Conservation (phyloP, 2,113 vertebrate species). For the Phalacrocorax pelagicus region DNA sequence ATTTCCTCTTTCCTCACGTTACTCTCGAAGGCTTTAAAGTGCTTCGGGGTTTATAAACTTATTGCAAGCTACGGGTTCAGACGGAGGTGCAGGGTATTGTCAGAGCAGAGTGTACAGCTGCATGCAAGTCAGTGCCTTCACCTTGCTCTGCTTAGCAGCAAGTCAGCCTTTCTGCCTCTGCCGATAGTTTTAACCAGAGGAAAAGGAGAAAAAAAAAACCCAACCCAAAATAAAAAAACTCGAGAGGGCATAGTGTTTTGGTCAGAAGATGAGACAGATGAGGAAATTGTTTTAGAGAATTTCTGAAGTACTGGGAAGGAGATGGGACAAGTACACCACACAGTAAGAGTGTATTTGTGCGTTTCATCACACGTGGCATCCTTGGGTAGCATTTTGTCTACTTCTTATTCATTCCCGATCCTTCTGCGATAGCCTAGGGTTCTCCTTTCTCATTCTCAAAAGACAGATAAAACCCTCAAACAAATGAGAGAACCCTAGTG, state of each 20-base stretch:
- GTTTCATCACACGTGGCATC: background rate
- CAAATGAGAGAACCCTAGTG: background rate
- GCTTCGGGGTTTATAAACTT: background rate
- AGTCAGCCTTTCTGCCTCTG: background rate
- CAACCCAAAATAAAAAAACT: background rate
- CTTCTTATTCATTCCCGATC: background rate
- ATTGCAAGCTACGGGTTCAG: rapidly evolving
- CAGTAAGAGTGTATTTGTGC: background rate
- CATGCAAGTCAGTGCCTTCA: background rate
- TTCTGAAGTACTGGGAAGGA: background rate
- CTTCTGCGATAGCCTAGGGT: background rate
- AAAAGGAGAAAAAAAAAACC: background rate
- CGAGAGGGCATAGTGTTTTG: background rate
- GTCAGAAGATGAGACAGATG: background rate
- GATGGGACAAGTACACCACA: background rate
- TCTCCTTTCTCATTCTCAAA: background rate
- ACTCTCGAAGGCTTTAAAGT: background rate
- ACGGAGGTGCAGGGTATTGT: rapidly evolving
- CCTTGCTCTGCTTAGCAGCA: background rate
- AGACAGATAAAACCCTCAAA: background rate
- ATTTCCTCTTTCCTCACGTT: background rate
- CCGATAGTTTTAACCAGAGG: background rate
- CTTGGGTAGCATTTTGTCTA: background rate
- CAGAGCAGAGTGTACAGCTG: background rate
- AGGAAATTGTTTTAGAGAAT: background rate